A percentile compares a stretch with the other conserved stretches of the same genome.
These are phyloP conservation scores for Ptiloglossa arizonensis DNA, from an alignment of 1,140 invertebrate species.

Conservation along the genomic window DNA sequence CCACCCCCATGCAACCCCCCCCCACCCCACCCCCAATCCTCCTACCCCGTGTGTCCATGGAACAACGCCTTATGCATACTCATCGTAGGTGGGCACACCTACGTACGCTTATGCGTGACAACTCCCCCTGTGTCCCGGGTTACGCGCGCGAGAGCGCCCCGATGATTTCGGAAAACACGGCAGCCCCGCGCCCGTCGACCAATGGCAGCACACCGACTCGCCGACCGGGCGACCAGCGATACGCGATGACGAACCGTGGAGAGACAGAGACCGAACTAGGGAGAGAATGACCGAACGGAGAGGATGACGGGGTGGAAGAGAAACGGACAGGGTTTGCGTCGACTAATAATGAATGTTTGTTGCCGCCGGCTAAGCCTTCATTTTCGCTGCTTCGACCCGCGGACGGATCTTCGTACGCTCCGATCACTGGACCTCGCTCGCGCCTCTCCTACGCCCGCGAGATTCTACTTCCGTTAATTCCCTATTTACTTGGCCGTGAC, in stretches of 20 bases:
- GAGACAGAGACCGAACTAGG: conserved; percentile 54
- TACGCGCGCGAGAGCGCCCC: conserved; percentile 61
- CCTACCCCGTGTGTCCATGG: conserved; percentile 50
- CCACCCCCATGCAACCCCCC: too few species aligned
- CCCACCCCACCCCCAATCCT: too few species aligned
- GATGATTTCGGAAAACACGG: conserved; percentile 75
- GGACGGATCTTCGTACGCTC: conserved; percentile 45
- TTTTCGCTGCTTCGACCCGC: conserved; percentile 67
- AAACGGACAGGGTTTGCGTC: conserved; percentile 59
- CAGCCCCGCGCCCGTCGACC: conserved; percentile 60
- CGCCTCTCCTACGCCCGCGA: neutral
- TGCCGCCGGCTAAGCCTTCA: conserved; percentile 68
- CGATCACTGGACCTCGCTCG: conserved; percentile 32
- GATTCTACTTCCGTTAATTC: conserved; percentile 23
- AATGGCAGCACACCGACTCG: conserved; percentile 64
- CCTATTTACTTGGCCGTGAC: too few species aligned
- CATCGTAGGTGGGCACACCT: conserved; percentile 54
- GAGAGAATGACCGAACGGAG: conserved; percentile 63
- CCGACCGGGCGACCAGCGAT: conserved; percentile 59
- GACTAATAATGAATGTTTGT: conserved; percentile 76
- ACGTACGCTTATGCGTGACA: conserved; percentile 38
- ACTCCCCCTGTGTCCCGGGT: conserved; percentile 28
- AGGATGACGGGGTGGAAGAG: conserved; percentile 61
- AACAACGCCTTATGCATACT: conserved; percentile 62
- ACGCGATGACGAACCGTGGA: conserved; percentile 72